A percentile compares a stretch with the other conserved stretches of the same genome.
phyloP scores from a whole-genome alignment of 2,797 vertebrate species.

The Huso huso region DNA sequence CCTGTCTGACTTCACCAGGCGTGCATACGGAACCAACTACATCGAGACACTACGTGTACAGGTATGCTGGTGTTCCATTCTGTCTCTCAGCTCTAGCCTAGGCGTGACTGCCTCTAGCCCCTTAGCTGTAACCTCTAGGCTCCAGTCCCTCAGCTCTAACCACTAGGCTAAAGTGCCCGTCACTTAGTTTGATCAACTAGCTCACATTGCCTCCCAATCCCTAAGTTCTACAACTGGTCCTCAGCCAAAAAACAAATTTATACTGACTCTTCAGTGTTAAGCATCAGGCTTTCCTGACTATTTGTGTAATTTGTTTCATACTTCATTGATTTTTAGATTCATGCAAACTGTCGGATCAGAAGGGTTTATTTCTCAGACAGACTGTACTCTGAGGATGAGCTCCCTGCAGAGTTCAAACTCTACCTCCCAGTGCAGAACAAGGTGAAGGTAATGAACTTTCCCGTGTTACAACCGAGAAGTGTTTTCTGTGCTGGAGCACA shows the following conservation, averaged over 20 bases:
- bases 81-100: background rate
- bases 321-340: slow-evolving; percentile 49
- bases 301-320: background rate
- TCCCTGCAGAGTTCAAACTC: slow-evolving; percentile 69
- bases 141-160: too few species aligned
- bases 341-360: slow-evolving; percentile 68
- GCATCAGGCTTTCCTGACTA: background rate
- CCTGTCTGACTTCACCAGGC: slow-evolving; percentile 61
- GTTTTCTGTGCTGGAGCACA: too few species aligned
- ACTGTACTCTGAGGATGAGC: slow-evolving; percentile 69
- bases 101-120: too few species aligned
- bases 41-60: slow-evolving; percentile 67
- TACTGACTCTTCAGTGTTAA: background rate
- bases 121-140: too few species aligned
- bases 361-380: slow-evolving; percentile 71
- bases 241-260: background rate
- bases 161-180: too few species aligned
- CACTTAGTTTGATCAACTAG: too few species aligned
- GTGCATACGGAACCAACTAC: slow-evolving; percentile 65
- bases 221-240: background rate
- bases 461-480: too few species aligned
- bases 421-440: slow-evolving; percentile 35
- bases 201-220: too few species aligned
- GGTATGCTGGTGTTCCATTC: slow-evolving; percentile 32
- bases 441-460: too few species aligned